Evolutionary conservation across 2,888 invertebrate genomes (phyloP).

Genomic region (Psococerastis gibbosa): DNA sequence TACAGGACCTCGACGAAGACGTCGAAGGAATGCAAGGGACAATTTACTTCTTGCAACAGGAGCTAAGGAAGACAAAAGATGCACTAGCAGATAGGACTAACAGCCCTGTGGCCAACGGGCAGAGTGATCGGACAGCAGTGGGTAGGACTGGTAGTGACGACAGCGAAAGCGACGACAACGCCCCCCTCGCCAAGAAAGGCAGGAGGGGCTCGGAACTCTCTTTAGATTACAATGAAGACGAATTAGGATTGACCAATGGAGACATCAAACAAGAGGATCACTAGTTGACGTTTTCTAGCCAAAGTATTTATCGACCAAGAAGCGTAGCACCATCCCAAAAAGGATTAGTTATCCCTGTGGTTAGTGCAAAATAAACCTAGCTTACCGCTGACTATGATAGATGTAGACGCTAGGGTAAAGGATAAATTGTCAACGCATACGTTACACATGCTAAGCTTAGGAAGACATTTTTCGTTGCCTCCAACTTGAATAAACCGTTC

Average conservation of each 20-base stretch:
- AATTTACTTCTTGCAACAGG: slow-evolving; percentile 82
- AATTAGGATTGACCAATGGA: slow-evolving; percentile 51
- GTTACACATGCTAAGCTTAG: too few relatives aligned
- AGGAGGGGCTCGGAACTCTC: slow-evolving; percentile 50
- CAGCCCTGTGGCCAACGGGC: slow-evolving; percentile 34
- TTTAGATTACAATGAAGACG: slow-evolving; percentile 55
- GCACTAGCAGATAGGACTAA: slow-evolving; percentile 29
- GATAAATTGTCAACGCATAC: too few relatives aligned
- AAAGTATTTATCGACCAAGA: too few relatives aligned
- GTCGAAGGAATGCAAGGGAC: slow-evolving; percentile 98
- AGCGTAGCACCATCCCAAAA: too few relatives aligned
- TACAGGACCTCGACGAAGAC: slow-evolving; percentile 91
- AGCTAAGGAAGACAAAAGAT: slow-evolving; percentile 67
- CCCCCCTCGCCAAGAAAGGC: slow-evolving; percentile 42
- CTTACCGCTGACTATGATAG: too few relatives aligned
- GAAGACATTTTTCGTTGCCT: too few relatives aligned
- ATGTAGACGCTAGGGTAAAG: too few relatives aligned
- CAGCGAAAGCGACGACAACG: slow-evolving; percentile 31
- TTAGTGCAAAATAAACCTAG: too few relatives aligned
- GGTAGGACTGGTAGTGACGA: slow-evolving; percentile 28
- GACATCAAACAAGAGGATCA: slow-evolving; percentile 37
- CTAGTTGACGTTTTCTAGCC: too few relatives aligned
- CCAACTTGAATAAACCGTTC: too few relatives aligned
- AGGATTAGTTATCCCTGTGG: too few relatives aligned
- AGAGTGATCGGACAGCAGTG: slow-evolving; percentile 13